These are phyloP conservation scores for Drosophila orena DNA, from an alignment of 1,140 invertebrate species.

Conservation along the genomic window DNA sequence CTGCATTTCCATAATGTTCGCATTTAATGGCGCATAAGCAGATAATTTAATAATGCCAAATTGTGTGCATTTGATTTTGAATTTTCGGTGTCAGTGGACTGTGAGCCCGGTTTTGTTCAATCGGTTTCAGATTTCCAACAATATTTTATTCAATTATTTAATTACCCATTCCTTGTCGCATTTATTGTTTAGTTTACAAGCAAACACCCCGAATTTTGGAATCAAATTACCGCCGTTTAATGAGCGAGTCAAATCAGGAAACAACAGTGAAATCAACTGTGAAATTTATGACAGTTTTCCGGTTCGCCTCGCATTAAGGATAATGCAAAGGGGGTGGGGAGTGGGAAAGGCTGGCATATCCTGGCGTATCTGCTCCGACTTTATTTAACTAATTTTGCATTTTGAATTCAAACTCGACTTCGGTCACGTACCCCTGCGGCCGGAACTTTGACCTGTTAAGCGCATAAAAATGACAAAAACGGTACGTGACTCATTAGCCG, in stretches of 20 bases:
- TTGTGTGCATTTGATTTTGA: not conserved
- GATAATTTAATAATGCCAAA: not conserved
- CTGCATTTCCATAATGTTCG: not conserved
- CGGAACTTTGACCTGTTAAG: conserved; percentile 62
- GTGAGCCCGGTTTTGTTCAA: too few species aligned
- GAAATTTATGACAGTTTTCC: conserved; percentile 72
- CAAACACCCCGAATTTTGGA: not conserved
- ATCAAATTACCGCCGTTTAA: conserved; percentile 1
- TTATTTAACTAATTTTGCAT: conserved; percentile 75
- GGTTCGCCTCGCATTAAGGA: conserved; percentile 1
- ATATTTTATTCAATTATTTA: not conserved
- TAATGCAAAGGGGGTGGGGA: not conserved
- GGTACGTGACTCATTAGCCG: conserved; percentile 74
- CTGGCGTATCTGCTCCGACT: conserved; percentile 14
- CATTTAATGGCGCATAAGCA: not conserved
- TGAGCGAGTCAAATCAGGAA: conserved; percentile 32
- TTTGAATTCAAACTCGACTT: conserved; percentile 57
- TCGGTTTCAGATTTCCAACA: not conserved
- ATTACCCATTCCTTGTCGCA: not conserved
- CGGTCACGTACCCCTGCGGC: conserved; percentile 67
- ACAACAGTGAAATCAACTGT: conserved; percentile 66
- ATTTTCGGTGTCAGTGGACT: too few species aligned
- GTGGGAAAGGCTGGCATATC: not conserved
- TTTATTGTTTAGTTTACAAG: not conserved
- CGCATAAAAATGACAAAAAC: conserved; percentile 76